Conservation (phyloP, 2,888 invertebrate species). For the Eumerus sabulonum region DNA sequence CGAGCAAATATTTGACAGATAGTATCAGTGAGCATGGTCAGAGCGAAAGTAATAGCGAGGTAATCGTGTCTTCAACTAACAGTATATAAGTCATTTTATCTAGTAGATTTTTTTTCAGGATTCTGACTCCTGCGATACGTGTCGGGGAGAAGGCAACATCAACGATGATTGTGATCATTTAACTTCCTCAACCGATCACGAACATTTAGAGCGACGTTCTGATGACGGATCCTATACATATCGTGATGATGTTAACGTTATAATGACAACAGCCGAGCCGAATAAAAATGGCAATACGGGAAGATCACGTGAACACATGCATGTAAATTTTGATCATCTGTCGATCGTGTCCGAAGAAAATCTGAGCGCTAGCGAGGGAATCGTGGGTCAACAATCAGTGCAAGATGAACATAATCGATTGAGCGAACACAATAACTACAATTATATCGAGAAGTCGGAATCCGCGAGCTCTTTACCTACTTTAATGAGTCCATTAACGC, state of each 20-base stretch:
- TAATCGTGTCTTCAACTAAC: background rate
- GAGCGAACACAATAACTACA: constrained; percentile 7
- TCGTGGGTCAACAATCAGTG: constrained; percentile 35
- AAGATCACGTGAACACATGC: constrained; percentile 78
- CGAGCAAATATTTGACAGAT: constrained; percentile 76
- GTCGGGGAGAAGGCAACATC: constrained; percentile 72
- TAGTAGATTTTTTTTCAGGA: constrained; percentile 71
- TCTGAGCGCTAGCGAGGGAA: constrained; percentile 76
- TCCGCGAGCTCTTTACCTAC: constrained; percentile 26
- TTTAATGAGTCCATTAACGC: constrained; percentile 72
- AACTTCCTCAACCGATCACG: constrained; percentile 5
- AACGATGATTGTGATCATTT: constrained; percentile 69
- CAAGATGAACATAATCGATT: constrained; percentile 21
- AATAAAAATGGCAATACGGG: constrained; percentile 20
- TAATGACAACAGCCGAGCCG: constrained; percentile 13
- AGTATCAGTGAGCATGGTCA: constrained; percentile 64
- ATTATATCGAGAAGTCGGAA: constrained; percentile 64
- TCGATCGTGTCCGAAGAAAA: constrained; percentile 89
- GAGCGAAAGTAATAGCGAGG: constrained; percentile 60
- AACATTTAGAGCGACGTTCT: constrained; percentile 38
- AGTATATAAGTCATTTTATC: background rate
- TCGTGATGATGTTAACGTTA: constrained; percentile 28
- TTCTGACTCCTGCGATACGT: constrained; percentile 78
- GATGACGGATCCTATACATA: constrained; percentile 1
- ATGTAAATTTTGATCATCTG: constrained; percentile 85